Percentiles rank a stretch among this genome's conserved stretches.
phyloP scores from a whole-genome alignment of 2,888 invertebrate species.

The Apodemia duryi region DNA sequence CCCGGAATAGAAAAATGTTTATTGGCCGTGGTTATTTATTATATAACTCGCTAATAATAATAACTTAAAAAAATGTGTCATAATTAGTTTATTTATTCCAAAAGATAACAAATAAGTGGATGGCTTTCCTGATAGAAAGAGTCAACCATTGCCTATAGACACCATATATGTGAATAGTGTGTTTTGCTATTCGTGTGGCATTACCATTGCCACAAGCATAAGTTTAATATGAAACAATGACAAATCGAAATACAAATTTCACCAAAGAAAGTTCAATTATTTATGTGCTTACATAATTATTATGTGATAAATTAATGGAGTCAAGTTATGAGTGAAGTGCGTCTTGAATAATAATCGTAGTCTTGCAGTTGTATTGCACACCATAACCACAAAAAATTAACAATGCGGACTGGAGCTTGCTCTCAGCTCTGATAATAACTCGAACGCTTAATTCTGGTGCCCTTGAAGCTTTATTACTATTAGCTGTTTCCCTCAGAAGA shows the following conservation, averaged over 20 bases:
- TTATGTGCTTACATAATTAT: neutral
- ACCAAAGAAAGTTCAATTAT: neutral
- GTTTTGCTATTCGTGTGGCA: too few relatives aligned
- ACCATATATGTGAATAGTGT: too few relatives aligned
- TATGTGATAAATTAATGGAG: constrained; percentile 3
- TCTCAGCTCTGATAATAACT: constrained; percentile 49
- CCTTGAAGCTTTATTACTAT: constrained; percentile 32
- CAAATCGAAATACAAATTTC: too few relatives aligned
- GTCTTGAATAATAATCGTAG: constrained; percentile 29
- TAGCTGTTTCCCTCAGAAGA: too few relatives aligned
- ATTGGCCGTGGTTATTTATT: neutral
- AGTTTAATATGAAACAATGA: too few relatives aligned
- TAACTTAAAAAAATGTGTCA: too few relatives aligned
- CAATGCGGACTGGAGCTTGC: constrained; percentile 46
- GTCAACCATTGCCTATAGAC: too few relatives aligned
- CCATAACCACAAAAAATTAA: constrained; percentile 43
- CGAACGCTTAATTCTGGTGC: constrained; percentile 46
- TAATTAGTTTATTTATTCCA: too few relatives aligned
- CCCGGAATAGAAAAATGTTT: neutral
- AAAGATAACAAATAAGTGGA: too few relatives aligned
- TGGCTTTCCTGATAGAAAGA: too few relatives aligned
- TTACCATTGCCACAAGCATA: too few relatives aligned
- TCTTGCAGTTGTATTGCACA: constrained; percentile 22
- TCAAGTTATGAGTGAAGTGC: constrained; percentile 20
- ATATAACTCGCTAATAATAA: too few relatives aligned